A percentile compares a stretch with the other conserved stretches of the same genome.
These are phyloP conservation scores for Poeciliopsis prolifica DNA, from an alignment of 2,113 vertebrate species.

Conservation along the genomic window DNA sequence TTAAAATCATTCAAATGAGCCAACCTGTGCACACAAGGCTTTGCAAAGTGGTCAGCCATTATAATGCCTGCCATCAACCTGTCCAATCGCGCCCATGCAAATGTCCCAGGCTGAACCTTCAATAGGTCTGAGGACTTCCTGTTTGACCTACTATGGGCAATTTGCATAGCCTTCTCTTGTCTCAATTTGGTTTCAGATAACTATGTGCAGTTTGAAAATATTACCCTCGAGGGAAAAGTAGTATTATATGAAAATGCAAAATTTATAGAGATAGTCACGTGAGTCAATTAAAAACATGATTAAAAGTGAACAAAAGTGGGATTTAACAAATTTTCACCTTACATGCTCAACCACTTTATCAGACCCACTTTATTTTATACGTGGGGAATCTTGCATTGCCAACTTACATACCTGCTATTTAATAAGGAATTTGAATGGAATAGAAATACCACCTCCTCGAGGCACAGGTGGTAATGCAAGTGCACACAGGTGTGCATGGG, in stretches of 20 bases:
- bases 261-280: neutral
- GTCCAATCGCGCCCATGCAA: constrained; percentile 76
- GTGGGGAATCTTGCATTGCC: neutral
- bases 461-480: constrained; percentile 38
- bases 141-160: constrained; percentile 40
- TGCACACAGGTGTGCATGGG: constrained; percentile 43
- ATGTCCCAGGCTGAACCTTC: constrained; percentile 59
- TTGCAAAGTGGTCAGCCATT: constrained; percentile 69
- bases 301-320: neutral
- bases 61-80: constrained; percentile 70
- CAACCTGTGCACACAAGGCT: constrained; percentile 73
- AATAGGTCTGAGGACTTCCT: constrained; percentile 62
- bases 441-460: constrained; percentile 25
- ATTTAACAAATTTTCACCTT: neutral
- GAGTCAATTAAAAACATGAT: neutral
- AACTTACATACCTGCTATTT: constrained; percentile 12
- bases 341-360: neutral
- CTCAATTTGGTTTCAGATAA: constrained; percentile 74
- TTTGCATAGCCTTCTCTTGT: constrained; percentile 73
- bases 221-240: constrained; percentile 63
- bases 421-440: constrained; percentile 44
- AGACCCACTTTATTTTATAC: neutral
- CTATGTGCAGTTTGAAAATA: constrained; percentile 61
- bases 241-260: constrained; percentile 3
- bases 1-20: constrained; percentile 77